These are phyloP conservation scores for Myrmecophaga tridactyla DNA, from an alignment of 2,113 vertebrate genomes.

Conservation along the genomic window DNA sequence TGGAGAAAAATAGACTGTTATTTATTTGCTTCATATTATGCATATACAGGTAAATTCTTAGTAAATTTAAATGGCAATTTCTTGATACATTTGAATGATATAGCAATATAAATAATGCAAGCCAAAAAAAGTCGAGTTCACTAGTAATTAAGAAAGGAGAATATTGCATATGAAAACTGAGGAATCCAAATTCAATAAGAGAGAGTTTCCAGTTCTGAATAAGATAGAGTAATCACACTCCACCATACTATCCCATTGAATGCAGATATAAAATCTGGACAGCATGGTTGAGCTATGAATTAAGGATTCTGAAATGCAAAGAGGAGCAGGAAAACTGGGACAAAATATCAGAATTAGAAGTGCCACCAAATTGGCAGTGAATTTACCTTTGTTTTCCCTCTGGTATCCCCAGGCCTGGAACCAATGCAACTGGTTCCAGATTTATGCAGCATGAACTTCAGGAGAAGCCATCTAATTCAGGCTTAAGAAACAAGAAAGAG, in stretches of 20 bases:
- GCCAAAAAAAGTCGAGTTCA: background rate
- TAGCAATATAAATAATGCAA: background rate
- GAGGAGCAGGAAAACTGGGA: background rate
- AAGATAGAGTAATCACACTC: background rate
- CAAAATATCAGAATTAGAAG: background rate
- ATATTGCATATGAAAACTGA: background rate
- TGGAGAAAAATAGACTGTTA: background rate
- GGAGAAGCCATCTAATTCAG: background rate
- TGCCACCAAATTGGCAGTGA: background rate
- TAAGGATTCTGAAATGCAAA: background rate
- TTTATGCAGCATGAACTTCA: background rate
- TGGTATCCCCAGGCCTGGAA: background rate
- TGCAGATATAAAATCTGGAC: background rate
- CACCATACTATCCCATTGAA: background rate
- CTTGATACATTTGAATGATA: background rate
- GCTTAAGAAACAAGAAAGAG: background rate
- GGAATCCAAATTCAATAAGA: background rate
- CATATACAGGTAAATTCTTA: background rate
- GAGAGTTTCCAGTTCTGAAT: background rate
- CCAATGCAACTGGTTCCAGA: background rate
- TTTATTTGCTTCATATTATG: background rate
- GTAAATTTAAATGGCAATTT: background rate
- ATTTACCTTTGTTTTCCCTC: background rate
- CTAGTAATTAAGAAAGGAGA: background rate
- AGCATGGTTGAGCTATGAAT: background rate